Conservation (phyloP, 1,140 invertebrate genomes). For the Triops longicaudatus region DNA sequence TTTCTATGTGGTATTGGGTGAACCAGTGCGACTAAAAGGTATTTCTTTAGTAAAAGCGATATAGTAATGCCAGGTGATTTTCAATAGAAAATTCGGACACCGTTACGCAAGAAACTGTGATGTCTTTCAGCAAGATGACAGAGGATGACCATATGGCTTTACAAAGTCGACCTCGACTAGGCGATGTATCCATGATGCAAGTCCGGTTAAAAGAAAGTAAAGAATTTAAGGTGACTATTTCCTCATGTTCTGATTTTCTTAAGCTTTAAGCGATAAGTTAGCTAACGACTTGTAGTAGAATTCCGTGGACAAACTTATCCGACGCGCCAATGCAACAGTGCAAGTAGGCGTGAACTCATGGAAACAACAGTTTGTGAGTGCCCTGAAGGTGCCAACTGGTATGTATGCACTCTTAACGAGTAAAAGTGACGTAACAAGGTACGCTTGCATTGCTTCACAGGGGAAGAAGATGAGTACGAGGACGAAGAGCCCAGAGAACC, state of each 20-base stretch:
- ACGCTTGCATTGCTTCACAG: not conserved
- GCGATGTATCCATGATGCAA: conserved; percentile 44
- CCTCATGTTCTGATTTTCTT: no score
- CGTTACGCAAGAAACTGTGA: not conserved
- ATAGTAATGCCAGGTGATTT: not conserved
- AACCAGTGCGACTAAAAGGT: conserved; percentile 77
- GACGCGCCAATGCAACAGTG: conserved; percentile 51
- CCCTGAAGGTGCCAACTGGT: conserved; percentile 32
- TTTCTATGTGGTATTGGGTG: conserved; percentile 83
- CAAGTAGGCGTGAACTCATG: conserved; percentile 53
- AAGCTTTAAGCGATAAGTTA: no score
- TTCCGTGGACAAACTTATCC: conserved; percentile 54
- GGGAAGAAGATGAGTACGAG: conserved; percentile 35
- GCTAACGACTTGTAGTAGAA: conserved; percentile 42
- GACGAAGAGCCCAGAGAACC: conserved; percentile 41
- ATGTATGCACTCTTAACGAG: conserved; percentile 8
- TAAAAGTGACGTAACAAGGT: not conserved
- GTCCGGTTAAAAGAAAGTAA: conserved; percentile 53
- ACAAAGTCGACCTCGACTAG: conserved; percentile 44
- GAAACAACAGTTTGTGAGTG: conserved; percentile 56
- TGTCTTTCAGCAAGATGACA: conserved; percentile 28
- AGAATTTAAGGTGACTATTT: conserved; percentile 58
- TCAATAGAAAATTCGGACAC: not conserved
- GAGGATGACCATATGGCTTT: conserved; percentile 45
- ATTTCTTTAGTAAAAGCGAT: conserved; percentile 37